Base-by-base conservation (phyloP, 2,888 invertebrate genomes). In the Elgonia sp. region DNA sequence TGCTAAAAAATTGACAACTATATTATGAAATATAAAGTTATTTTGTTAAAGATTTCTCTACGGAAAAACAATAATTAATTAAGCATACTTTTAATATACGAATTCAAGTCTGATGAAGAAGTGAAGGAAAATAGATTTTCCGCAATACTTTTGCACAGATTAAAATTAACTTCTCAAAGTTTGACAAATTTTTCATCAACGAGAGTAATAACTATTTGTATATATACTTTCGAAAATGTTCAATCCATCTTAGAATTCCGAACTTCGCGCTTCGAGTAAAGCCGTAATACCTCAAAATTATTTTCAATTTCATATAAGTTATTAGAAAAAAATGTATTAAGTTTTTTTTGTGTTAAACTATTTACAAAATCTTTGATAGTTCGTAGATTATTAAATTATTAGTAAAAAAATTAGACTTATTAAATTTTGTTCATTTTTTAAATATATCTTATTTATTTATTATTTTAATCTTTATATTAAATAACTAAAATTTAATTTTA, bases 161-260 rank as follows among this genome's bases (percentile, higher is more conserved):
- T 70, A 70, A 70, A 70, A 70, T 70, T 50, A 70, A 53, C 70
- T 70, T 53, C 50, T 46, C 37, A 70, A 70, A 53, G 29, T 70
- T 70, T 70, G 50, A 53, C 50, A 53, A 21, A 50, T 53, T 70
- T 70, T 70, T 70, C 50, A 53, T 70, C n/a, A 53, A 70, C 37
- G 53, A 70, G 37, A 70, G 70, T 70, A 53, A 53, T 53, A 50
- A 53, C 50, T 53, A 37, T 50, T 53, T 70, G 37, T 70, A 21
- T 57, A 57, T 62, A 62, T 62, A 29, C 37, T 18, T 29, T 62
- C 37, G 37, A 62, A 62, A 62, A 37, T 62, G 29, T 18, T 57
- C 57, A 10, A 21, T 57, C 20, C 57, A 57, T 20, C 57, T 57
- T 57, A 57, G 16, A 67, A 46, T 21, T 21, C 21, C 12, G 46